Evolutionary conservation across 2,797 vertebrate genomes (phyloP).

Genomic region (Parauchenoglanis punctatus): DNA sequence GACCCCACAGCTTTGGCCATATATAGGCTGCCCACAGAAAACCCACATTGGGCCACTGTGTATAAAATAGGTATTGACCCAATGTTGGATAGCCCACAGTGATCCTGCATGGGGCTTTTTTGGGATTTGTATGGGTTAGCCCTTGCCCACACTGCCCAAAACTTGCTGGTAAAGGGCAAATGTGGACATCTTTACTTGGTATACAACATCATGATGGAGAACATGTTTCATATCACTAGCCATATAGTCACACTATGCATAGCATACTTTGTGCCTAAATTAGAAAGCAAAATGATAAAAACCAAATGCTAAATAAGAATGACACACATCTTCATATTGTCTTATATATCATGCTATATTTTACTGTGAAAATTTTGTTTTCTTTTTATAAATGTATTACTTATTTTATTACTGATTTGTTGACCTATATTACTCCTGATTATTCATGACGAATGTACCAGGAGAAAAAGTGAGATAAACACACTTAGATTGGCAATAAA

Average conservation of each 20-base stretch:
- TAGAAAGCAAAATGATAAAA: neutral
- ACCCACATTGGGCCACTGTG: neutral
- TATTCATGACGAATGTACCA: neutral
- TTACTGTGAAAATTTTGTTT: neutral
- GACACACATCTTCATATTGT: neutral
- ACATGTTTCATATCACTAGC: neutral
- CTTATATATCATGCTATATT: neutral
- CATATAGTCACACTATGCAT: neutral
- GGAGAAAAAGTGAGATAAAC: neutral
- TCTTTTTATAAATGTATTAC: neutral
- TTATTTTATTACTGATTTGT: neutral
- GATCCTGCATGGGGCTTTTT: neutral
- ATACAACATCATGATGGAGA: neutral
- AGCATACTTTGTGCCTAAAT: neutral
- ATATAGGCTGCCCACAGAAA: neutral
- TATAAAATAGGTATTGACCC: neutral
- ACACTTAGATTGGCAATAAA: neutral
- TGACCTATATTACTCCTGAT: neutral
- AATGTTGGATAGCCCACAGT: neutral
- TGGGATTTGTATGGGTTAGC: neutral
- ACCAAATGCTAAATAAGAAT: neutral
- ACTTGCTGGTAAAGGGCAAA: neutral
- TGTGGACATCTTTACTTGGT: neutral
- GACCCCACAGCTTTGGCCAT: neutral
- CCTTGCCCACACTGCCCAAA: neutral